These are phyloP conservation scores for Argyra leucocephala DNA, from an alignment of 2,888 invertebrate species.

Conservation along the genomic window DNA sequence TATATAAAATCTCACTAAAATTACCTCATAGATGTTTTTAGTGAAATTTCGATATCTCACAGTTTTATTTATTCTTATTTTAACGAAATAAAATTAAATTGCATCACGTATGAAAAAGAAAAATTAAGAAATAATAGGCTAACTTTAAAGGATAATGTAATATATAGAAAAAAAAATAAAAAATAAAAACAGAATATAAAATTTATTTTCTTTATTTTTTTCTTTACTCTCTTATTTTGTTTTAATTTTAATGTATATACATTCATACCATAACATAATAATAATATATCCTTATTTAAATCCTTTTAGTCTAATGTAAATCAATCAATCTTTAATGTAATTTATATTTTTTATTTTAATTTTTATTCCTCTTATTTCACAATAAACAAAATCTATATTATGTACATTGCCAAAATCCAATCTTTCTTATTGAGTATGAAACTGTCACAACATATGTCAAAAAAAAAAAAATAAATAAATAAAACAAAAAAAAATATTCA, in stretches of 20 bases:
- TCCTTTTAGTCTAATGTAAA: conserved; percentile 10
- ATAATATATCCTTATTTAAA: neutral
- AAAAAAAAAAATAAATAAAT: neutral
- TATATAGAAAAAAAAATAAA: neutral
- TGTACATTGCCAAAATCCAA: neutral
- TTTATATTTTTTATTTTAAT: neutral
- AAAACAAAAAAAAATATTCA: neutral
- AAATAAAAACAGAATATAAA: neutral
- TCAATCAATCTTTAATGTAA: conserved; percentile 11
- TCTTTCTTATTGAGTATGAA: neutral
- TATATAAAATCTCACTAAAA: no score
- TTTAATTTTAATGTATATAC: neutral
- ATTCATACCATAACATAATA: no score
- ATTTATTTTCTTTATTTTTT: neutral
- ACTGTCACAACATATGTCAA: conserved; percentile 6
- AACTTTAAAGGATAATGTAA: neutral
- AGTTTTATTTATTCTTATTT: no score
- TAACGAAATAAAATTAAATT: neutral
- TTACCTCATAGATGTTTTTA: no score
- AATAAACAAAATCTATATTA: neutral
- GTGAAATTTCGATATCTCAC: no score
- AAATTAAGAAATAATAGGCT: neutral
- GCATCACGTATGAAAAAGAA: neutral
- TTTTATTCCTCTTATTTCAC: neutral
- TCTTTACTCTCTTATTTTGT: neutral